Evolutionary conservation across 2,888 invertebrate genomes (phyloP).

Genomic region (Lycia hirtaria): DNA sequence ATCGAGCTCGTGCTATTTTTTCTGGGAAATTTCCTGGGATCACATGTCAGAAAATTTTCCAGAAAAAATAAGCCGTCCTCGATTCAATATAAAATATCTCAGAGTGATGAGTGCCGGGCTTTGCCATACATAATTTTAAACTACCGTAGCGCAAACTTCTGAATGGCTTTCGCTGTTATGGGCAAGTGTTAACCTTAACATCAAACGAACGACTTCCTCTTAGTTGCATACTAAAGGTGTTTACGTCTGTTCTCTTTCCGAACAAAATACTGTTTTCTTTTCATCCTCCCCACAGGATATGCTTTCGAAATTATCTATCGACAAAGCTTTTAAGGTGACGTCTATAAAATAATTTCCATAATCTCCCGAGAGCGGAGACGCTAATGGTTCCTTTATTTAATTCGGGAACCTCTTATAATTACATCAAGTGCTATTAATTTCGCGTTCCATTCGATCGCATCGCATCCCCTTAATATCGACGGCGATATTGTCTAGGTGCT

Average conservation of each 20-base stretch:
- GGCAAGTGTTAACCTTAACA: no score
- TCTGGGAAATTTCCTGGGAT: no score
- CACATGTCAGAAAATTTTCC: no score
- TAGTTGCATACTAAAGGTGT: no score
- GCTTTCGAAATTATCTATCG: slow-evolving; percentile 54
- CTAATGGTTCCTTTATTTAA: slow-evolving; percentile 73
- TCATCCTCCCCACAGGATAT: slow-evolving; percentile 16
- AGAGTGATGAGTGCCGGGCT: no score
- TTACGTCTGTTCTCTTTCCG: slow-evolving; percentile 3
- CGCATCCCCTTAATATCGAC: slow-evolving; percentile 52
- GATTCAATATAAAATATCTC: no score
- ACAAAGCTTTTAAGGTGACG: slow-evolving; percentile 64
- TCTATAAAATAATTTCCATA: slow-evolving; percentile 65
- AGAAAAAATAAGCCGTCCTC: no score
- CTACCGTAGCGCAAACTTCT: no score
- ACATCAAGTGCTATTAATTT: slow-evolving; percentile 77
- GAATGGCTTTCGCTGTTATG: no score
- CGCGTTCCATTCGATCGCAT: slow-evolving; percentile 66
- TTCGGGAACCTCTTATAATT: slow-evolving; percentile 66
- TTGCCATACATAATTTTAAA: no score
- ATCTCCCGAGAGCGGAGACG: slow-evolving; percentile 55
- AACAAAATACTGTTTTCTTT: slow-evolving; percentile 1
- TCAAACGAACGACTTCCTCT: no score
- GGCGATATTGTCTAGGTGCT: slow-evolving; percentile 42
- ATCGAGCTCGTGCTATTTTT: no score